Base-by-base conservation (phyloP, 2,797 vertebrate species). In the Xyrichtys novacula region DNA sequence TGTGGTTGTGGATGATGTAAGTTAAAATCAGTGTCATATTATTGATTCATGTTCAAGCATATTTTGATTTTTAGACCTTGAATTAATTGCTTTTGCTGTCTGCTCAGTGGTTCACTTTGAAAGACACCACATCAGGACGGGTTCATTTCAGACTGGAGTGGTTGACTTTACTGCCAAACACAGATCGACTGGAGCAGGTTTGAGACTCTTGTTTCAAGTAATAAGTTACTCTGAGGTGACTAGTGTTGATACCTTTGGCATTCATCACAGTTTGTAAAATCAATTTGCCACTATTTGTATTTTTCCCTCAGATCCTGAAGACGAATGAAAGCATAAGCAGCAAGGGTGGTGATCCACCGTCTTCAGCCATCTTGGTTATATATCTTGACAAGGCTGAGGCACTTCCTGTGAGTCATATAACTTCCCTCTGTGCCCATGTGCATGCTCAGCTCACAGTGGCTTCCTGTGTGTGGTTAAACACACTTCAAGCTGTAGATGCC, bases 301-400 rank as follows among this genome's bases (percentile, higher is more conserved):
- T 75, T 50, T n/a, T 68, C 31, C n/a, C 15, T 46, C 78, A 98
- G 97, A 89, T 95, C 48, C 71, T 98, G 3, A 93, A 95, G 80
- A 94, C 92, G 85, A 98, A 97, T 40, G 78, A 95, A 71, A 89
- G 78, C 1, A 17, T 92, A 61, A 63, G 84, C 22, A 91, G 91
- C 64, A 94, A 95, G 69, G 94, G 92, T 0, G 81, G 90, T 0
- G 92, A 95, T 11, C 94, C 94, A 0, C 96, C 96, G 0, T 97
- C 97, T 1, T 91, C 96, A 0, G 96, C 96, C 84, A 96, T 98
- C 79, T 92, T 98, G 76, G 93, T 95, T 3, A 81, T 97, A 7
- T 98, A 98, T 90, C 89, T 98, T 87, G 97, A 98, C 78, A 94
- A 95, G 52, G 97, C 96, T n/a, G 95, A 97, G 84, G 95, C 95